Conservation (phyloP, 2,797 vertebrate genomes). For the Mormyrops attenuatus region DNA sequence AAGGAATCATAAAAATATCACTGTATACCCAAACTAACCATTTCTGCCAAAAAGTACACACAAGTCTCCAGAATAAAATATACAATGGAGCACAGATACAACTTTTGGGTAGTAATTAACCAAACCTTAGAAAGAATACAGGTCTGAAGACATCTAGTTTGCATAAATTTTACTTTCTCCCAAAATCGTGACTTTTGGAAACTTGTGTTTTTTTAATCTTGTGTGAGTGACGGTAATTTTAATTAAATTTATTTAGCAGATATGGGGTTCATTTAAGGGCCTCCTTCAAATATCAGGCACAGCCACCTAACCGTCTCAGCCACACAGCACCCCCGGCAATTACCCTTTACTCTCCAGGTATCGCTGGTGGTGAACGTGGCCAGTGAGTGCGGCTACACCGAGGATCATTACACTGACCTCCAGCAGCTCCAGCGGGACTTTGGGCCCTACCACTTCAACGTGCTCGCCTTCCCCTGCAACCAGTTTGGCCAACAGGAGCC, state of each 20-base stretch:
- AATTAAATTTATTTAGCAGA: not conserved
- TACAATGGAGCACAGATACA: not conserved
- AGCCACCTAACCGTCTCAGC: not conserved
- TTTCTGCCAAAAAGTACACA: not conserved
- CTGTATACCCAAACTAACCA: not conserved
- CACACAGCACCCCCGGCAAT: not conserved
- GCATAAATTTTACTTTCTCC: not conserved
- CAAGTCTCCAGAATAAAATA: not conserved
- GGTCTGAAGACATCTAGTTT: not conserved
- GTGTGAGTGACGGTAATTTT: not conserved
- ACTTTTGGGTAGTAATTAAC: not conserved
- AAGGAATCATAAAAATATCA: not conserved
- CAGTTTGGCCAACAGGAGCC: constrained; percentile 96
- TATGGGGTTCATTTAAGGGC: not conserved
- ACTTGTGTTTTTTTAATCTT: not conserved
- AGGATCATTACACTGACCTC: constrained; percentile 81
- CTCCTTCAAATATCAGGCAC: not conserved
- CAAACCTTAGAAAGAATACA: not conserved
- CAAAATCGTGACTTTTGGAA: not conserved
- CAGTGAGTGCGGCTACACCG: constrained; percentile 89
- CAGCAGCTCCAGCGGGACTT: constrained; percentile 86
- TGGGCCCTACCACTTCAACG: constrained; percentile 87
- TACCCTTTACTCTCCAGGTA: constrained; percentile 57
- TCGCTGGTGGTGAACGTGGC: constrained; percentile 91
- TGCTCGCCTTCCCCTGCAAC: constrained; percentile 93